These are phyloP conservation scores for Hylyphantes graminicola DNA, from an alignment of 1,140 invertebrate genomes.

Conservation along the genomic window DNA sequence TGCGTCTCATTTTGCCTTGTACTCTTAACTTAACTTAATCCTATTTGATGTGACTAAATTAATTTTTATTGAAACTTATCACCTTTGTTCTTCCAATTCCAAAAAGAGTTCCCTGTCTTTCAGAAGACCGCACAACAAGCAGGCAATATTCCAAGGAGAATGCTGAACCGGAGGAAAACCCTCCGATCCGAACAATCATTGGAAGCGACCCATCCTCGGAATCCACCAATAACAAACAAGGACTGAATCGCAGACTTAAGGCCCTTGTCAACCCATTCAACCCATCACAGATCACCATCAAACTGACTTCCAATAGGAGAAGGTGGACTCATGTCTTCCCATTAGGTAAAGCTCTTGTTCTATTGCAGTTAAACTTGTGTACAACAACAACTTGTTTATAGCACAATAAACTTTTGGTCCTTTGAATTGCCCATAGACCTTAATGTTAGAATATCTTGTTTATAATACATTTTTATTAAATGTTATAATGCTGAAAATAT, in stretches of 20 bases:
- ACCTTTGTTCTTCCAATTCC: no score
- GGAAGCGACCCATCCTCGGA: slow-evolving; percentile 61
- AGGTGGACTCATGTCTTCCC: slow-evolving; percentile 99
- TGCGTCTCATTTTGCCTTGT: no score
- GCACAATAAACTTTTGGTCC: no score
- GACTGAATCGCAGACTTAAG: slow-evolving; percentile 55
- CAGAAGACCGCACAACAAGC: slow-evolving; percentile 43
- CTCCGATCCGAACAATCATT: slow-evolving; percentile 45
- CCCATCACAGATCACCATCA: slow-evolving; percentile 95
- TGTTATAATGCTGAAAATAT: no score
- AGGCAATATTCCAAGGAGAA: slow-evolving; percentile 53
- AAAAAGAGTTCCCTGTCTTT: neutral
- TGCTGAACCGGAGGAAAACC: slow-evolving; percentile 43
- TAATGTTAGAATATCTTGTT: no score
- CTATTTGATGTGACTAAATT: no score
- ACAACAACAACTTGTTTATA: no score
- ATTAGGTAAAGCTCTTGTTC: slow-evolving; percentile 75
- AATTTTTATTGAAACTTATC: no score
- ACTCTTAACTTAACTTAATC: no score
- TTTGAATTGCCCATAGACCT: no score
- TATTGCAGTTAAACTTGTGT: no score
- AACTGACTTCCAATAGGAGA: slow-evolving; percentile 93
- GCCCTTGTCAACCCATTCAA: slow-evolving; percentile 92
- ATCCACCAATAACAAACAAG: slow-evolving; percentile 24
- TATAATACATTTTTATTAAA: no score